These are phyloP conservation scores for Leucoptera coffeella DNA, from an alignment of 2,888 invertebrate species.

Conservation along the genomic window DNA sequence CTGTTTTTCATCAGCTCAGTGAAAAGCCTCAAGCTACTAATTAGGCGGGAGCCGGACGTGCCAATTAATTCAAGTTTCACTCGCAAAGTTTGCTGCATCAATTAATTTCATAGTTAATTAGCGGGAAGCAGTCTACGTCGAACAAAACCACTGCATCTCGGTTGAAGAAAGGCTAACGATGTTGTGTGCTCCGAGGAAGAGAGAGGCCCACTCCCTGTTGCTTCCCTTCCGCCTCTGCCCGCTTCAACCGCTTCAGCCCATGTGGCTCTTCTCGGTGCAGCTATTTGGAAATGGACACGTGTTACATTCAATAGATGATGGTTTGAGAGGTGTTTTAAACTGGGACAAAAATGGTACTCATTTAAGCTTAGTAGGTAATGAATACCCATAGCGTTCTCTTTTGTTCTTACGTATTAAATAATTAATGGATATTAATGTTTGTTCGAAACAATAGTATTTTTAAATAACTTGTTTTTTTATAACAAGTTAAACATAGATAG, in stretches of 20 bases:
- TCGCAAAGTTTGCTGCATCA: conserved; percentile 52
- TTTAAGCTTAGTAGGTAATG: no score
- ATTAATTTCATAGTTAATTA: conserved; percentile 56
- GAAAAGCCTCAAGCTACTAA: conserved; percentile 52
- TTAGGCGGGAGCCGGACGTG: conserved; percentile 52
- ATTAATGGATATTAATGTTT: no score
- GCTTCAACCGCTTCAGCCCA: background rate
- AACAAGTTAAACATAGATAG: no score
- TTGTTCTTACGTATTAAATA: no score
- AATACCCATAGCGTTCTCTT: no score
- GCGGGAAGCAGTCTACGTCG: conserved; percentile 22
- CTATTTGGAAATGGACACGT: no score
- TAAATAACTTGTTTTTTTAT: no score
- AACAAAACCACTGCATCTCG: conserved; percentile 37
- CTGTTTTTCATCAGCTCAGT: conserved; percentile 47
- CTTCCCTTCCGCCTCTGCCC: background rate
- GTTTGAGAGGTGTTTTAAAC: no score
- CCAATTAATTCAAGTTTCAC: conserved; percentile 55
- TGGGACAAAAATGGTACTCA: no score
- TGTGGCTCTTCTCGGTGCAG: background rate
- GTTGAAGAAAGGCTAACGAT: conserved; percentile 46
- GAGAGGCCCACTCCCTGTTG: background rate
- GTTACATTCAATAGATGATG: no score
- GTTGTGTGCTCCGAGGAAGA: conserved; percentile 20
- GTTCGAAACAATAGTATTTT: no score